Evolutionary conservation across 2,113 vertebrate genomes (phyloP).

Genomic region (Heliornis fulica): DNA sequence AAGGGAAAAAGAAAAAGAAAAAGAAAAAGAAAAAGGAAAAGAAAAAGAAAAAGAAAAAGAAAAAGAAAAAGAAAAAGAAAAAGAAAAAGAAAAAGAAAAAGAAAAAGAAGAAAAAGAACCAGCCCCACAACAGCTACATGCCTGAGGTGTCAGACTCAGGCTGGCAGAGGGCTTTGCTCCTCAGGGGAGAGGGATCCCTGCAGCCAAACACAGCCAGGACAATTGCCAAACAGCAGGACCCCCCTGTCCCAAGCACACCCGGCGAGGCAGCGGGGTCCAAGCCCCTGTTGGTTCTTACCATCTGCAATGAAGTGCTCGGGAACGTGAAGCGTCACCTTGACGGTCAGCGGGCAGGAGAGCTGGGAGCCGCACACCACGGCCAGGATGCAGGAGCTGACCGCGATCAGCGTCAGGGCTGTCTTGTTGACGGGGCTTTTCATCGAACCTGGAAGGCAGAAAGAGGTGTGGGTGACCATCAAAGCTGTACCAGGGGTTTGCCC

Average conservation of each 20-base stretch:
- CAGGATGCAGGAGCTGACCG: conserved; percentile 92
- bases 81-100: too few species aligned
- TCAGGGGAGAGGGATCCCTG: neutral
- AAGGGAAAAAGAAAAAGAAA: too few species aligned
- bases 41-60: too few species aligned
- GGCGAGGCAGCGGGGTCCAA: accelerated
- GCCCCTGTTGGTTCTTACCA: conserved; percentile 77
- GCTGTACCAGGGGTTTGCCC: neutral
- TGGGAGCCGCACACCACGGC: conserved; percentile 96
- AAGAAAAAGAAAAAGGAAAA: too few species aligned
- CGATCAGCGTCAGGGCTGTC: conserved; percentile 91
- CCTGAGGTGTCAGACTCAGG: neutral
- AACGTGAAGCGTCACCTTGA: conserved; percentile 97
- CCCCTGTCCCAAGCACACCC: accelerated
- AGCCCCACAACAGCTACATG: too few species aligned
- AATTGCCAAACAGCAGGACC: neutral
- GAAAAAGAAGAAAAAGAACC: too few species aligned
- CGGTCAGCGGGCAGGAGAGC: conserved; percentile 91
- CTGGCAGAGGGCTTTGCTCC: neutral
- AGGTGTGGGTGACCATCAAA: neutral
- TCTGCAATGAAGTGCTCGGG: conserved; percentile 98
- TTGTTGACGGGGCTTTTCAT: conserved; percentile 94
- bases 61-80: too few species aligned
- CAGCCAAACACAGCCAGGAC: neutral
- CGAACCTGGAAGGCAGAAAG: conserved; percentile 79